A percentile compares a stretch with the other conserved stretches of the same genome.
Evolutionary conservation across 2,888 invertebrate species (phyloP).

Genomic region (Cheiracanthium punctorium): DNA sequence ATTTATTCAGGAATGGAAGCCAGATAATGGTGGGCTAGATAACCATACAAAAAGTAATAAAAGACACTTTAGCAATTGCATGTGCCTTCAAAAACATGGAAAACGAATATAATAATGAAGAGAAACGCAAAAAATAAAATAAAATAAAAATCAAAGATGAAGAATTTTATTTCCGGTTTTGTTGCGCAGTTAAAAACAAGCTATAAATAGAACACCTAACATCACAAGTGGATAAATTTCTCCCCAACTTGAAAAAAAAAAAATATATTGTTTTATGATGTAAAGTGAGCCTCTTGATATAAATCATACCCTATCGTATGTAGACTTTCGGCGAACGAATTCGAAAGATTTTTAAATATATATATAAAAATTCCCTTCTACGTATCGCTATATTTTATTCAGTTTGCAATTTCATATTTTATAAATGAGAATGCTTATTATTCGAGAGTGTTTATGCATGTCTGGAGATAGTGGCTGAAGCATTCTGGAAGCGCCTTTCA

Average conservation of each 20-base stretch:
- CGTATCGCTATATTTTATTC: neutral
- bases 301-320: too few relatives aligned
- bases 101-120: conserved; percentile 55
- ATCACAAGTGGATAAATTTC: too few relatives aligned
- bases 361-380: too few relatives aligned
- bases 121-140: conserved; percentile 21
- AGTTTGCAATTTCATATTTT: neutral
- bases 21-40: conserved; percentile 43
- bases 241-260: too few relatives aligned
- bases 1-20: conserved; percentile 53
- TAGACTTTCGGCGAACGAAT: too few relatives aligned
- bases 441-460: neutral
- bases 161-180: neutral
- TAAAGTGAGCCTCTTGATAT: too few relatives aligned
- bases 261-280: too few relatives aligned
- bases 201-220: too few relatives aligned
- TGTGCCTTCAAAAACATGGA: neutral
- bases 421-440: neutral
- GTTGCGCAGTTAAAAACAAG: neutral
- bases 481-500: neutral
- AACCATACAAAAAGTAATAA: conserved; percentile 44
- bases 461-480: neutral
- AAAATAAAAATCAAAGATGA: neutral
- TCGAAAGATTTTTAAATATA: too few relatives aligned
- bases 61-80: conserved; percentile 61